phyloP scores from a whole-genome alignment of 2,113 vertebrate genomes.

The Nanorana parkeri region DNA sequence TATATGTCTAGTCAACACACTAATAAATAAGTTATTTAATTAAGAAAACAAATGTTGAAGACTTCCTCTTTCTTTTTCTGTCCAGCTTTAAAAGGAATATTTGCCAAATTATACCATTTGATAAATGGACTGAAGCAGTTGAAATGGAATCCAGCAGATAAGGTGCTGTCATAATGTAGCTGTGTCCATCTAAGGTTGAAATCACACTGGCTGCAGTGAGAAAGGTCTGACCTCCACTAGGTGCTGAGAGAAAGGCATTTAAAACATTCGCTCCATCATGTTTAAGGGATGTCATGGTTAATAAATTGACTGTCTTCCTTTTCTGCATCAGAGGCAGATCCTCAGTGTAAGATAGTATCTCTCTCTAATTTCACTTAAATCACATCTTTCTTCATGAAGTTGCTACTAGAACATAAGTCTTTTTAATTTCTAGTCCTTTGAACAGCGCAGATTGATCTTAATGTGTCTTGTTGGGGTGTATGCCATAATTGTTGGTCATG shows the following conservation, averaged over 20 bases:
- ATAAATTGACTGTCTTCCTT: slow-evolving; percentile 80
- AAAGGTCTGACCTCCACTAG: slow-evolving; percentile 74
- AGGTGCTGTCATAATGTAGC: neutral
- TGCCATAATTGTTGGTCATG: neutral
- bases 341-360: slow-evolving; percentile 73
- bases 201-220: slow-evolving; percentile 56
- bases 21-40: too few species aligned
- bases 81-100: too few species aligned
- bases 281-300: slow-evolving; percentile 80
- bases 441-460: neutral
- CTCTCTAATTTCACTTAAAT: slow-evolving; percentile 67
- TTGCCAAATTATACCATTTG: neutral
- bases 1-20: too few species aligned
- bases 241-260: slow-evolving; percentile 73
- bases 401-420: neutral
- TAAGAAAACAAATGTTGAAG: too few species aligned
- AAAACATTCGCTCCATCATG: slow-evolving; percentile 76
- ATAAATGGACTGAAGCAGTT: neutral
- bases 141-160: neutral
- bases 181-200: slow-evolving; percentile 21
- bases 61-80: too few species aligned
- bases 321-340: slow-evolving; percentile 74
- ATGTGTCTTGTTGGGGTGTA: neutral
- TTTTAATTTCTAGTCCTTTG: neutral
- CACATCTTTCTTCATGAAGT: slow-evolving; percentile 72